These are phyloP conservation scores for Hafferia zeledoni DNA, from an alignment of 2,797 vertebrate species.

Conservation along the genomic window DNA sequence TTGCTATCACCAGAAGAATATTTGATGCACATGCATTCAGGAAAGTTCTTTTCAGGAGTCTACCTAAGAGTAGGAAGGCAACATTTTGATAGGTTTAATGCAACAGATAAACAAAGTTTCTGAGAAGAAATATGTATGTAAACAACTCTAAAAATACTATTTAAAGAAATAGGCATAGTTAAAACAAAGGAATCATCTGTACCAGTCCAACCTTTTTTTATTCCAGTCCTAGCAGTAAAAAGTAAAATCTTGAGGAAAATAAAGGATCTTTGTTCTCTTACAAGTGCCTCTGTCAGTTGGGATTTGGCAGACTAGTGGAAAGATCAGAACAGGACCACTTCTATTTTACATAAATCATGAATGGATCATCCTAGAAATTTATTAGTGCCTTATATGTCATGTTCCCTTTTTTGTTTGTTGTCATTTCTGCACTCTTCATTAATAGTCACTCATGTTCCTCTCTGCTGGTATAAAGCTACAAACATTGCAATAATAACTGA, in stretches of 20 bases:
- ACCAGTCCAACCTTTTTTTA: neutral
- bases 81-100: neutral
- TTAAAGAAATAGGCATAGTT: neutral
- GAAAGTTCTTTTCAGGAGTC: constrained; percentile 5
- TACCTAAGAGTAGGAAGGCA: neutral
- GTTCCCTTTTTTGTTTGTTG: neutral
- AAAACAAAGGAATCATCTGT: neutral
- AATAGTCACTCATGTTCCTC: neutral
- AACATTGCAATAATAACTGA: neutral
- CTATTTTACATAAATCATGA: neutral
- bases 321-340: neutral
- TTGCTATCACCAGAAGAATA: constrained; percentile 40
- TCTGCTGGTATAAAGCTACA: neutral
- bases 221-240: neutral
- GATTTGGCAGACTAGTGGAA: neutral
- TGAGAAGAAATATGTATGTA: neutral
- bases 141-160: neutral
- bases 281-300: neutral
- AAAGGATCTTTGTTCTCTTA: neutral
- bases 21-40: neutral
- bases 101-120: neutral
- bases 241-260: neutral
- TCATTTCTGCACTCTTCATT: neutral
- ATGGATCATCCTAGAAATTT: neutral
- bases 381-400: neutral